Base-by-base conservation (phyloP, 2,888 invertebrate species). In the Lycophotia porphyrea region DNA sequence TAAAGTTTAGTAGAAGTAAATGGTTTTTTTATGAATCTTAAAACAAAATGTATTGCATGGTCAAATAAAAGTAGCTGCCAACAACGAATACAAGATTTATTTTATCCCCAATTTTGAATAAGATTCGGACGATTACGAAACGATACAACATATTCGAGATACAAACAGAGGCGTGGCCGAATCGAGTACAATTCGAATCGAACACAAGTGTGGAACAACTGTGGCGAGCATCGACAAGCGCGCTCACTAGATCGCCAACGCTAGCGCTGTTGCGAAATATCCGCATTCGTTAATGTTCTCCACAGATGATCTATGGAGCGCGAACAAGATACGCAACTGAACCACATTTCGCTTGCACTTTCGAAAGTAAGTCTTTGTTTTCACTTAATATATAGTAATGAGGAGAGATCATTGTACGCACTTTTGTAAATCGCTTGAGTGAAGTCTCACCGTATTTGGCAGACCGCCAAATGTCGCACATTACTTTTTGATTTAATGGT, bases 311-410 rank as follows among this genome's bases (percentile, higher is more conserved):
- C 92, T 92, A 93, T 92, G 89, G 88, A 89, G 86, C 88, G 83
- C 87, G 85, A 86, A 88, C 89, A 75, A 90, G 86, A 85, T 79
- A 85, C 90, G 84, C 88, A 90, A 87, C 87, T 84, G 89, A 91
- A 90, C 90, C 89, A 93, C 92, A 93, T 93, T 93, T 93, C 91
- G 92, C 93, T 91, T 92, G 92, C 93, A 92, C 92, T 93, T 93
- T 95, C 94, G 96, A 95, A 95, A 96, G 95, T 86, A 92, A 94
- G 87, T 93, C 94, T 95, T 96, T 95, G 95, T 95, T 95, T 95
- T 95, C 95, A 94, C 95, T 95, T 87, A 94, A 94, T 95, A 94
- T 94, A 92, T 93, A 93, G 91, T 94, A 93, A 94, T 91, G 93
- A 93, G 91, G 93, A 94, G 94, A 95, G 93, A 94, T 94, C 93